phyloP scores from a whole-genome alignment of 1,140 invertebrate genomes.

The Zaprionus nigranus region DNA sequence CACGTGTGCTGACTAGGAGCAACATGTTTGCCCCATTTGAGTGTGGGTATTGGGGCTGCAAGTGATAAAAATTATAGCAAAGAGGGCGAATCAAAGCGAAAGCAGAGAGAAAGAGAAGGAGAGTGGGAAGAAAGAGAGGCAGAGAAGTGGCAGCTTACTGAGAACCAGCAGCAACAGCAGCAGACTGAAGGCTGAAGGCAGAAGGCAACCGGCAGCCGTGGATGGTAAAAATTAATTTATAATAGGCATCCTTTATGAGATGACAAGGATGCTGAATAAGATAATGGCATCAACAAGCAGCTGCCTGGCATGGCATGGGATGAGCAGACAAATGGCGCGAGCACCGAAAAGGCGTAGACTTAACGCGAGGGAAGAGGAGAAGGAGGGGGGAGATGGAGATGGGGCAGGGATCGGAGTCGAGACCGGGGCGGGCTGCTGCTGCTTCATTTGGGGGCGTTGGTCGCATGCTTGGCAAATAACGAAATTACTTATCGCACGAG shows the following conservation, averaged over 20 bases:
- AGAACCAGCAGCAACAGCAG: background rate
- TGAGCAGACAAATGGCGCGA: constrained; percentile 62
- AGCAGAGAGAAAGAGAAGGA: background rate
- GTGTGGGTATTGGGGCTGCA: constrained; percentile 42
- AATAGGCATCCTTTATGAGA: constrained; percentile 83
- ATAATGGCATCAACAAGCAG: constrained; percentile 80
- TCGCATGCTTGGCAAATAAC: constrained; percentile 76
- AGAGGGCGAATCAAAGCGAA: constrained; percentile 28
- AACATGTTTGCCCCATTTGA: constrained; percentile 64
- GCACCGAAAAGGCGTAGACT: constrained; percentile 50
- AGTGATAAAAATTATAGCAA: constrained; percentile 68
- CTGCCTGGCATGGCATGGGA: constrained; percentile 31
- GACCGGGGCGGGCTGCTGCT: constrained; percentile 16
- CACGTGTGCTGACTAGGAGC: constrained; percentile 33
- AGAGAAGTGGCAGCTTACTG: constrained; percentile 4
- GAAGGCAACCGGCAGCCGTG: constrained; percentile 39
- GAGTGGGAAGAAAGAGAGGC: background rate
- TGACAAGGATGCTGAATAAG: constrained; percentile 81
- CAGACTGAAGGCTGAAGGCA: background rate
- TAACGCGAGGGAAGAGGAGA: background rate
- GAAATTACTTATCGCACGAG: constrained; percentile 74
- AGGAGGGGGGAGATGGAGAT: background rate
- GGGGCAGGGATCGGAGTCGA: background rate
- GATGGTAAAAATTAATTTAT: constrained; percentile 84
- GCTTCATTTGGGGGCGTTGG: constrained; percentile 48